Evolutionary conservation across 2,888 invertebrate genomes (phyloP).

Genomic region (Mimumesa dahlbomi): DNA sequence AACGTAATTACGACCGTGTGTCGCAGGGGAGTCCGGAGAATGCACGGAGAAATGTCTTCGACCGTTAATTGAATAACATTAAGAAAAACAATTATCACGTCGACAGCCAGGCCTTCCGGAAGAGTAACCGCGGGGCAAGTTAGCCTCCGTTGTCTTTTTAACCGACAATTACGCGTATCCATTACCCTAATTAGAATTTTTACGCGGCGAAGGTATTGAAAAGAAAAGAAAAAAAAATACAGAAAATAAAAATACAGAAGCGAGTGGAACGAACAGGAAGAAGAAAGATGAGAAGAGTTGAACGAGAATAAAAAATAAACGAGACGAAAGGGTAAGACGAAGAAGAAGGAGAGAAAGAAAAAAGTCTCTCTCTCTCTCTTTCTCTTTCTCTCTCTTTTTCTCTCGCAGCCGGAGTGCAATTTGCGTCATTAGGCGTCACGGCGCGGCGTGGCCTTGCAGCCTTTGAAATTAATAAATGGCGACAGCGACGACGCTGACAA

Average conservation of each 20-base stretch:
- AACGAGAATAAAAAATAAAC: too few species aligned
- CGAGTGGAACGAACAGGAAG: too few species aligned
- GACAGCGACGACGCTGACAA: constrained; percentile 16
- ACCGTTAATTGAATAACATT: too few species aligned
- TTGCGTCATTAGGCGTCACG: constrained; percentile 4
- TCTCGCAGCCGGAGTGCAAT: constrained; percentile 19
- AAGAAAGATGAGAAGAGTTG: too few species aligned
- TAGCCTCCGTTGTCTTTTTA: constrained; percentile 8
- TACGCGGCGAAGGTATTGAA: neutral
- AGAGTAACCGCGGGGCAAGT: too few species aligned
- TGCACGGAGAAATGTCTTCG: too few species aligned
- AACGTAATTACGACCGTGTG: too few species aligned
- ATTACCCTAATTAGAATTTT: constrained; percentile 55
- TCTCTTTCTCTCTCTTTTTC: neutral
- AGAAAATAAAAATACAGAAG: too few species aligned
- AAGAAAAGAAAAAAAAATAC: neutral
- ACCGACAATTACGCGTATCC: constrained; percentile 33
- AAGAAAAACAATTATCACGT: too few species aligned
- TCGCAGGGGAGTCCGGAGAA: too few species aligned
- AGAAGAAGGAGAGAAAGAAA: neutral
- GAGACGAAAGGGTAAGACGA: neutral
- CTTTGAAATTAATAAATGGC: constrained; percentile 33
- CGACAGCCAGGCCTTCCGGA: too few species aligned
- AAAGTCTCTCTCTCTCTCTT: constrained; percentile 1
- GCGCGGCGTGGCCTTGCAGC: neutral